Base-by-base conservation (phyloP, 1,140 invertebrate species). In the Hyles euphorbiae region DNA sequence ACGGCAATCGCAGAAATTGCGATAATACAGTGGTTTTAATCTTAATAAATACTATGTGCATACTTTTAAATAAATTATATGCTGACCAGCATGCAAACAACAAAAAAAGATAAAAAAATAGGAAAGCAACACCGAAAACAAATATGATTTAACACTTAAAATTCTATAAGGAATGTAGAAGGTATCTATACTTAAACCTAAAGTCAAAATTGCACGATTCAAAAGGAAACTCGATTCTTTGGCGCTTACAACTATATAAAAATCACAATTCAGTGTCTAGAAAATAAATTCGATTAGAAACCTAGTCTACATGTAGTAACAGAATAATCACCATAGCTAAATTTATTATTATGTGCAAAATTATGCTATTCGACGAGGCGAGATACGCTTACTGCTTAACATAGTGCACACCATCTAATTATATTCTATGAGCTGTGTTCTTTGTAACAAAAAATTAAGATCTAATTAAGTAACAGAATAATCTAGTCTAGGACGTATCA, bases 181-280 rank as follows among this genome's bases (percentile, higher is more conserved):
- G 53, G 44, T 64, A 65, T 61, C 48, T 61, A 53, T 33, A 67
- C 77, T 76, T 82, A 82, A 61, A 61, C 59, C 53, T 67, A 71
- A 76, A 61, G 74, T 80, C 72, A 79, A 84, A 79, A 86, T 88
- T 83, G 84, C 81, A 86, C 84, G 69, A 76, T 62, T 58, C 69
- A 58, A 70, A 70, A 79, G 77, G 73, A 81, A 85, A 70, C 58
- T 58, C 69, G 66, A 70, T 74, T 83, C 82, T 88, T 88, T 85
- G 83, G 81, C 67, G 65, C 75, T 83, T 81, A 86, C 36, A 83
- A 75, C 70, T 74, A 79, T 63, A 67, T 51, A 63, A 67, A 74
- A 81, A 83, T 85, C 81, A 87, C 84, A 84, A 76, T 61, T 63
- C 66, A 72, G 54, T 65, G 63, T 66, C 53, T 65, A 71, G 58